Evolutionary conservation across 2,113 vertebrate species (phyloP), one percentile per base, ranked within the genome.

Genomic region (Hoplias malabaricus): DNA sequence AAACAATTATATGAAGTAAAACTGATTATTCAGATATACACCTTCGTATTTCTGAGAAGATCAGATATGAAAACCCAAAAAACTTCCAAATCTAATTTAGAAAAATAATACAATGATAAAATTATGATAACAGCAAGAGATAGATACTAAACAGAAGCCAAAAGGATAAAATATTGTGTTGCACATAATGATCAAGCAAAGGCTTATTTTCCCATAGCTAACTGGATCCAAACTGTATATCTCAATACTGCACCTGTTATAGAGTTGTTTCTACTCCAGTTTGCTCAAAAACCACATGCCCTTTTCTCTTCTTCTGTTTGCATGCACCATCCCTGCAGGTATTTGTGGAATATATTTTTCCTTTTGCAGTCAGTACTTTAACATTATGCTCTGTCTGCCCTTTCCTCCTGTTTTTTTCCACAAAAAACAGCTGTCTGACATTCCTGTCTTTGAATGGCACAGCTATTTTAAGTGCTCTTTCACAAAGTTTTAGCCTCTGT

Each of bases 361-460:
- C 14, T 62, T 33, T 62, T 34, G 57, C 31, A 23, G 53, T 57
- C 48, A 40, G 70, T 61, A 36, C 25, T 36, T 61, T 23, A 21
- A 38, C 16, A 0, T 62, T 62, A 6, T 62, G 57, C 29, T 34
- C 57, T n/a, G 57, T 62, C 29, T 59, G 56, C 4, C 3, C 2
- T 16, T 62, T 62, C 31, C 29, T 34, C 57, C 33, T 62, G 16
- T 62, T 13, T 34, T 14, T 19, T 4, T 2, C 14, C 57, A 62
- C n/a, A n/a, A n/a, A n/a, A 62, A 59, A 62, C 56, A 59, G 56
- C 57, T 62, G 14, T 62, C 29, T 62, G 57, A 31, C 14, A n/a
- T n/a, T 62, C 57, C 33, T 21, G 4, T 19, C 46, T 50, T 29
- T 16, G 27, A 59, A 56, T 4, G 14, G 23, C 6, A 8, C 57